Percentiles rank a stretch among this genome's conserved stretches.
phyloP scores from a whole-genome alignment of 2,797 vertebrate species.

The Tamandua tetradactyla region DNA sequence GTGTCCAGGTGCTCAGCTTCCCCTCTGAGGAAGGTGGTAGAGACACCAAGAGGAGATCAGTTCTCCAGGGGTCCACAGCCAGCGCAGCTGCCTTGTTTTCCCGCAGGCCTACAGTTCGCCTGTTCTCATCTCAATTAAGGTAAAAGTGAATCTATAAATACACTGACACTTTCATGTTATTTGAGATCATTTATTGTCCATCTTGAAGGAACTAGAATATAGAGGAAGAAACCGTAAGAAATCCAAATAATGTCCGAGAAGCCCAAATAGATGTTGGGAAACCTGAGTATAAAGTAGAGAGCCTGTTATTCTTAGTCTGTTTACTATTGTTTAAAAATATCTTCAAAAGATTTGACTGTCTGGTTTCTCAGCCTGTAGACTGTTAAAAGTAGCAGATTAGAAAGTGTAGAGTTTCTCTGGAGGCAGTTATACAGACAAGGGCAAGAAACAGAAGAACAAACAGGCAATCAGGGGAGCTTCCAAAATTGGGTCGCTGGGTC shows the following conservation, averaged over 20 bases:
- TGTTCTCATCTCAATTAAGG: not conserved
- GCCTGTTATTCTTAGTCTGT: slow-evolving; percentile 13
- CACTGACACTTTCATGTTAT: not conserved
- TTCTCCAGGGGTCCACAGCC: not conserved
- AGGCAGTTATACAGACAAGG: not conserved
- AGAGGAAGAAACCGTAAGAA: not conserved
- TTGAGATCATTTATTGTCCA: not conserved
- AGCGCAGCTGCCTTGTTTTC: not conserved
- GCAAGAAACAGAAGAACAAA: not conserved
- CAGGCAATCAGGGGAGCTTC: not conserved
- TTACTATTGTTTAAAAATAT: slow-evolving; percentile 63
- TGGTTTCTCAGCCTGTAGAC: not conserved
- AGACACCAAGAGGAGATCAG: not conserved
- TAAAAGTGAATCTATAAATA: not conserved
- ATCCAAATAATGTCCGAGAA: not conserved
- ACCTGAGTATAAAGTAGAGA: not conserved
- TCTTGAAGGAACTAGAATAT: not conserved
- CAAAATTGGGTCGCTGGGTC: not conserved
- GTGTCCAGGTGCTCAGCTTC: not conserved
- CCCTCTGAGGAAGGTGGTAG: not conserved
- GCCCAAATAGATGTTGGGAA: not conserved
- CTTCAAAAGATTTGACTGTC: not conserved
- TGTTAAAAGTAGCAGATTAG: not conserved
- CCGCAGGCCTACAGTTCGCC: not conserved
- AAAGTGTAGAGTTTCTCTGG: slow-evolving; percentile 47